Evolutionary conservation across 2,888 invertebrate species (phyloP).

Genomic region (Ceriagrion tenellum): DNA sequence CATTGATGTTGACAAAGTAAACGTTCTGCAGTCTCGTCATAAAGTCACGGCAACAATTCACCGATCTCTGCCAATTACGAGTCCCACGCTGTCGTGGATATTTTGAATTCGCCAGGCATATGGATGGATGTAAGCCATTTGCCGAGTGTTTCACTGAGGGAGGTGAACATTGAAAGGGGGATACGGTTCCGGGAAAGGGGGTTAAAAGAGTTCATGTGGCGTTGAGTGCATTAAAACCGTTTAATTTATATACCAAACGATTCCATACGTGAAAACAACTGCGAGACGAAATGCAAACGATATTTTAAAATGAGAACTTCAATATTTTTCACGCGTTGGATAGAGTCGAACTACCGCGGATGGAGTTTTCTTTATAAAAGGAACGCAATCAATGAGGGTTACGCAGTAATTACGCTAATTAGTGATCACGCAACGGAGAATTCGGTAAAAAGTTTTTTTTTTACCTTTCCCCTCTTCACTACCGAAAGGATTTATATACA

Average conservation of each 20-base stretch:
- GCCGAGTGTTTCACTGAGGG: neutral
- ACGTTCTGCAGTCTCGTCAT: neutral
- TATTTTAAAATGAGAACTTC: neutral
- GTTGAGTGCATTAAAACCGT: slow-evolving; percentile 32
- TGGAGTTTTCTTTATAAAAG: neutral
- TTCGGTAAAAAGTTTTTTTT: slow-evolving; percentile 19
- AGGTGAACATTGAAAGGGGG: slow-evolving; percentile 3
- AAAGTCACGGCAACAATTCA: slow-evolving; percentile 23
- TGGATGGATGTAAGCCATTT: neutral
- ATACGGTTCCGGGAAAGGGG: neutral
- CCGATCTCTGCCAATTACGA: slow-evolving; percentile 56
- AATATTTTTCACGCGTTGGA: neutral
- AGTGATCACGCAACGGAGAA: slow-evolving; percentile 36
- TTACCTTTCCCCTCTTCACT: neutral
- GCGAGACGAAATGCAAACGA: slow-evolving; percentile 26
- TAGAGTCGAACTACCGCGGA: neutral
- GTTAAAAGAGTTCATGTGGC: neutral
- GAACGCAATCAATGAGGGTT: slow-evolving; percentile 42
- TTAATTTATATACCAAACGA: slow-evolving; percentile 56
- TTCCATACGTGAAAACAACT: slow-evolving; percentile 8
- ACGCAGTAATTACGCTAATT: slow-evolving; percentile 62
- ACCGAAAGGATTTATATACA: neutral
- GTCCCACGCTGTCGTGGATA: neutral
- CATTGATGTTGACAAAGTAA: neutral
- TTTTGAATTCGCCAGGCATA: neutral